Conservation (phyloP, 2,113 vertebrate genomes). For the Colaptes auratus region DNA sequence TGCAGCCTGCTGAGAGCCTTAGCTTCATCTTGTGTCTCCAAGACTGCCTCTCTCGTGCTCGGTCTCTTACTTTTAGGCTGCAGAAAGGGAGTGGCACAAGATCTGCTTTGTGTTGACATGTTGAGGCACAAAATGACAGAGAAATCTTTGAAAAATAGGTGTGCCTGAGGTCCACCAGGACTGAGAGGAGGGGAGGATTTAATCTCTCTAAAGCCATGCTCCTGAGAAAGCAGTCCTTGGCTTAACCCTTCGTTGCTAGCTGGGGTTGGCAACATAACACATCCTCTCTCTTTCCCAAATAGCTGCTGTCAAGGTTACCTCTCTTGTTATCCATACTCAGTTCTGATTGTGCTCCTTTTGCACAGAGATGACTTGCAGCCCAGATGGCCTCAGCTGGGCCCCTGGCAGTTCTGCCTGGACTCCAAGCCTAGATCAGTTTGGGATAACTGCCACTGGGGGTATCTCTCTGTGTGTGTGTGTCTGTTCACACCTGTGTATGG, state of each 20-base stretch:
- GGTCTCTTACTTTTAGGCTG: neutral
- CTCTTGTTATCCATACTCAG: neutral
- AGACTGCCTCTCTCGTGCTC: neutral
- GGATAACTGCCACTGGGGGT: neutral
- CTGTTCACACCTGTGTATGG: neutral
- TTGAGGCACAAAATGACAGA: neutral
- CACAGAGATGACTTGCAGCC: slow-evolving; percentile 14
- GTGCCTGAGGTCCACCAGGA: neutral
- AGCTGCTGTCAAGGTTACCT: slow-evolving; percentile 34
- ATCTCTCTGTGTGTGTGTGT: neutral
- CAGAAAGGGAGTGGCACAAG: neutral
- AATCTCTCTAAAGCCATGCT: neutral
- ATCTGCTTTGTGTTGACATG: neutral
- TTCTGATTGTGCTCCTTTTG: neutral
- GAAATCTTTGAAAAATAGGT: neutral
- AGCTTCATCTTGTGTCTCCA: neutral
- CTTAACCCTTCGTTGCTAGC: slow-evolving; percentile 1
- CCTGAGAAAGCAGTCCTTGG: neutral
- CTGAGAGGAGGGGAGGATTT: neutral
- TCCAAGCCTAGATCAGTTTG: neutral
- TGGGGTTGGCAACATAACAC: neutral
- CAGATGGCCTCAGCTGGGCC: slow-evolving; percentile 46
- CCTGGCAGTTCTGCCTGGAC: slow-evolving; percentile 25
- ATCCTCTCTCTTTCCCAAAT: neutral
- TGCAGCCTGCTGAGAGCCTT: neutral